Evolutionary conservation across 1,140 invertebrate genomes (phyloP), one percentile per base, ranked within the genome.

Genomic region (Tetramorium simillimum): DNA sequence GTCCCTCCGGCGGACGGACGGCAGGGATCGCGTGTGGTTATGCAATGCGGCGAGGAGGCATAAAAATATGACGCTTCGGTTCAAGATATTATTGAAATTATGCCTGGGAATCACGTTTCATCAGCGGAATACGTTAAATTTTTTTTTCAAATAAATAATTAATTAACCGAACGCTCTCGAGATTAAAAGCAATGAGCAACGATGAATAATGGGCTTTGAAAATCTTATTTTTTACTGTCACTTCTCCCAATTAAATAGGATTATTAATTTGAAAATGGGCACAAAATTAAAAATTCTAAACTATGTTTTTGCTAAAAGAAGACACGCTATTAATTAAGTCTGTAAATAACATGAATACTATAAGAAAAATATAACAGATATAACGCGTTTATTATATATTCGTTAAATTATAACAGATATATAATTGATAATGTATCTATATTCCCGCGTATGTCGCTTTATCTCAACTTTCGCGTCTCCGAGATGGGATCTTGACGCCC

Each of bases 401-500:
- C 28, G 60, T 63, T 37, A 65, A 67, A 67, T 67, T 69, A 46
- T 49, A 69, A 69, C 21, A 69, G 4, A 40, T 24, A 18, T 18
- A 69, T 46, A 24, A 43, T 14, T 49, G 65, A 24, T 49, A 6
- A 69, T 49, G 21, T 28, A 5, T 69, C n/a, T 21, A 43, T 46
- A 24, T 75, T 75, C n/a, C 70, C 4, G 49, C 46, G 24, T 73
- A 37, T 6, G 18, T 33, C 16, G 1, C 12, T 21, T 18, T 18
- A 53, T 80, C 77, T 69, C 21, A n/a, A 43, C 14, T 70, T n/a
- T 70, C 43, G 49, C n/a, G n/a, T 69, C 37, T 40, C 24, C 65
- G 53, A 70, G 63, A 80, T 81, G 37, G n/a, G 14, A 14, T 51
- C 43, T 21, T 2, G 14, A 65, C 46, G 51, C 18, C 21, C 40